These are phyloP conservation scores for Vidua macroura DNA, from an alignment of 2,113 vertebrate species.

Conservation along the genomic window DNA sequence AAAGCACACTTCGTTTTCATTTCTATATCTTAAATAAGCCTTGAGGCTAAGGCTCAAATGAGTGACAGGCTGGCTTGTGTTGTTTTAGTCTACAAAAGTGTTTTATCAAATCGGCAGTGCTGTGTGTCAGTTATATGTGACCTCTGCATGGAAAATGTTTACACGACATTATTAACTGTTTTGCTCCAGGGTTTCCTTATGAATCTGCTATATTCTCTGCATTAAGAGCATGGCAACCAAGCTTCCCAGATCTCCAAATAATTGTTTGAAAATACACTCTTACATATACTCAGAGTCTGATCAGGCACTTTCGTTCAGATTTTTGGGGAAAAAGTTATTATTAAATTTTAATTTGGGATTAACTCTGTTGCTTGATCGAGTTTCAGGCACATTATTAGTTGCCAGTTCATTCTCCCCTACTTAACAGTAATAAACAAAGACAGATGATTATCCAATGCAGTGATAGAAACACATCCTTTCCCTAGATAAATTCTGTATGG, in stretches of 20 bases:
- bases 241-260: not conserved
- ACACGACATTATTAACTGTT: conserved; percentile 80
- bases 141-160: conserved; percentile 82
- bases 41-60: conserved; percentile 77
- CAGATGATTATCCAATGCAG: not conserved
- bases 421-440: not conserved
- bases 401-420: not conserved
- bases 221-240: not conserved
- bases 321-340: not conserved
- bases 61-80: conserved; percentile 78
- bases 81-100: conserved; percentile 76
- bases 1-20: conserved; percentile 62
- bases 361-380: not conserved
- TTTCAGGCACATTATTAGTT: not conserved
- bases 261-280: not conserved
- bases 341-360: not conserved
- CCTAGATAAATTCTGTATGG: not conserved
- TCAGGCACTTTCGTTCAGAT: not conserved
- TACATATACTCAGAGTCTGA: not conserved
- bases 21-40: conserved; percentile 76
- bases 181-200: conserved; percentile 76
- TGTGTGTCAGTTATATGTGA: conserved; percentile 80
- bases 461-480: not conserved
- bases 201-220: conserved; percentile 10
- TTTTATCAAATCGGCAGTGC: conserved; percentile 78